These are phyloP conservation scores for Archaeoteleia sp. DNA, from an alignment of 2,888 invertebrate species.

Conservation along the genomic window DNA sequence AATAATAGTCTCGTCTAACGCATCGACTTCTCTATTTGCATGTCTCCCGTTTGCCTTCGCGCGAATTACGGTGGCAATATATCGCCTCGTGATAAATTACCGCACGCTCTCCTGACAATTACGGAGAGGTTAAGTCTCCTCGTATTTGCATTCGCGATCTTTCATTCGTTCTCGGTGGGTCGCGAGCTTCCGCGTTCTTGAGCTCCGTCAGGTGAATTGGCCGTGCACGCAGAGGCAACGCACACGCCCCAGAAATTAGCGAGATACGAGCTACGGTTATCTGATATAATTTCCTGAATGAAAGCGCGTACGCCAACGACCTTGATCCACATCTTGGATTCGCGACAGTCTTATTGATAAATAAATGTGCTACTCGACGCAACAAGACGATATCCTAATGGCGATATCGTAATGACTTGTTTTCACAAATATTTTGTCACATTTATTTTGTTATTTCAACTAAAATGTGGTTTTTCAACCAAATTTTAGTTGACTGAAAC, in stretches of 20 bases:
- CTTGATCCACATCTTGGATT: conserved; percentile 38
- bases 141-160: conserved; percentile 56
- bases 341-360: too few species aligned
- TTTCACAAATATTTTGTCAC: too few species aligned
- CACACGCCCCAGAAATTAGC: conserved; percentile 52
- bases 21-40: conserved; percentile 9
- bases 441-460: too few species aligned
- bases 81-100: conserved; percentile 46
- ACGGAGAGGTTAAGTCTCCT: conserved; percentile 53
- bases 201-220: conserved; percentile 48
- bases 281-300: conserved; percentile 45
- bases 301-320: conserved; percentile 38
- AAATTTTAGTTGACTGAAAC: too few species aligned
- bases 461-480: too few species aligned
- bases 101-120: conserved; percentile 54
- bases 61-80: conserved; percentile 26
- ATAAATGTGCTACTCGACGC: too few species aligned
- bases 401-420: too few species aligned
- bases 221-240: conserved; percentile 31
- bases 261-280: conserved; percentile 41
- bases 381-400: too few species aligned
- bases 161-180: conserved; percentile 3
- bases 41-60: conserved; percentile 1
- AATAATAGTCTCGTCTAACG: background rate
- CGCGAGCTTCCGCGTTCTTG: conserved; percentile 46